Conservation (phyloP, 2,888 invertebrate genomes). For the Heliconius aoede region DNA sequence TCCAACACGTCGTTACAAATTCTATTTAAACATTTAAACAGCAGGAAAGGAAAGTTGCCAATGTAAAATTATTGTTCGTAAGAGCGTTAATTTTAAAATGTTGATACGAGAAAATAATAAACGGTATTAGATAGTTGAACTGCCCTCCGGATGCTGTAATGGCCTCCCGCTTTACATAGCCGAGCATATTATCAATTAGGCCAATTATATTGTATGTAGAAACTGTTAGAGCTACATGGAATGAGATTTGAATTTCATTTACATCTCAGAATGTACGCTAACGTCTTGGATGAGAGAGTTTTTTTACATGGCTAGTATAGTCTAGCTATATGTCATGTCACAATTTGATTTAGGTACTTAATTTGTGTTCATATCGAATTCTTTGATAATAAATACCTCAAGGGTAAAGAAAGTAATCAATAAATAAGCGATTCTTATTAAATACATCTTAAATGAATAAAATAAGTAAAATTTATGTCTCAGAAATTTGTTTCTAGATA, state of each 20-base stretch:
- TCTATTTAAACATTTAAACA: constrained; percentile 24
- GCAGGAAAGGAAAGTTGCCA: constrained; percentile 33
- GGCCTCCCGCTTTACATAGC: constrained; percentile 32
- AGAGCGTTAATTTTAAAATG: constrained; percentile 37
- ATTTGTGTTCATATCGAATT: too few relatives aligned
- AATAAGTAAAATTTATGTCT: neutral
- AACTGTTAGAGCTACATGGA: constrained; percentile 18
- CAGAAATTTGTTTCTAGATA: neutral
- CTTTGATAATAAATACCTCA: neutral
- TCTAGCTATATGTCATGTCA: neutral
- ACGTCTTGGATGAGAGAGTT: neutral
- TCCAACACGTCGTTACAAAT: constrained; percentile 21
- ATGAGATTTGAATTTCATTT: constrained; percentile 17
- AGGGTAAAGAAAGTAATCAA: neutral
- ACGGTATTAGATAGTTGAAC: constrained; percentile 39
- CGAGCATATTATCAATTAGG: constrained; percentile 39
- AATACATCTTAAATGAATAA: neutral
- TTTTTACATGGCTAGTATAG: neutral
- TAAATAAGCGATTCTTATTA: too few relatives aligned
- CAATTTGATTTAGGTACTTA: too few relatives aligned
- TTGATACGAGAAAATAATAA: constrained; percentile 38
- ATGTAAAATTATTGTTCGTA: constrained; percentile 39
- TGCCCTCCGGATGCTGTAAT: constrained; percentile 40
- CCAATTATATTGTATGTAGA: constrained; percentile 35
- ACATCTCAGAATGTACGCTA: constrained; percentile 13